phyloP scores from a whole-genome alignment of 2,888 invertebrate genomes.

The Drosophila heteroneura region DNA sequence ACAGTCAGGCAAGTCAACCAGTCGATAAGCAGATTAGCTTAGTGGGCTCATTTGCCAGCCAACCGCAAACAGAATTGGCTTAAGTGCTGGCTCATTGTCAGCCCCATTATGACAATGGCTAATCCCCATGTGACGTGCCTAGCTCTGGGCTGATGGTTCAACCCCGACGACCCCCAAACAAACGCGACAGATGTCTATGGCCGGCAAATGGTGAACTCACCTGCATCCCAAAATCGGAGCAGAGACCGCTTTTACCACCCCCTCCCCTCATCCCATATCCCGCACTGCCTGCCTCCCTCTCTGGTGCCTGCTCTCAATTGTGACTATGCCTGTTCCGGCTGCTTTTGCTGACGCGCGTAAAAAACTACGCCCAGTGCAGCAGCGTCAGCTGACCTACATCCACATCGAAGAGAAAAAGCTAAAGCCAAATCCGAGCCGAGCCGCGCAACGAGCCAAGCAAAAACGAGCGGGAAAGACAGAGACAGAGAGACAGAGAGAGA shows the following conservation, averaged over 20 bases:
- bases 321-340: conserved; percentile 20
- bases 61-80: conserved; percentile 63
- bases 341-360: conserved; percentile 76
- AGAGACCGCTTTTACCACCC: conserved; percentile 1
- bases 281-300: background rate
- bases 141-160: conserved; percentile 8
- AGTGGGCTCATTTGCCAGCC: conserved; percentile 56
- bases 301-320: conserved; percentile 2
- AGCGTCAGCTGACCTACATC: conserved; percentile 73
- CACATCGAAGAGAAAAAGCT: conserved; percentile 46
- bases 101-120: conserved; percentile 47
- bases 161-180: background rate
- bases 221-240: conserved; percentile 32
- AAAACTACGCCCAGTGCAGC: conserved; percentile 72
- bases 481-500: background rate
- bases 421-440: conserved; percentile 48
- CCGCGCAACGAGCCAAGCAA: conserved; percentile 22
- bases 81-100: conserved; percentile 60
- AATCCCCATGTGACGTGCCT: conserved; percentile 63
- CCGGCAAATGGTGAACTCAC: conserved; percentile 49
- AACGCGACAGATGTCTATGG: conserved; percentile 39
- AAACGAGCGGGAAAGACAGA: conserved; percentile 9
- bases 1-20: conserved; percentile 13
- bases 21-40: conserved; percentile 64
- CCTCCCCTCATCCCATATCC: background rate